These are phyloP conservation scores for Alectoris magna DNA, from an alignment of 2,797 vertebrate genomes.

Conservation along the genomic window DNA sequence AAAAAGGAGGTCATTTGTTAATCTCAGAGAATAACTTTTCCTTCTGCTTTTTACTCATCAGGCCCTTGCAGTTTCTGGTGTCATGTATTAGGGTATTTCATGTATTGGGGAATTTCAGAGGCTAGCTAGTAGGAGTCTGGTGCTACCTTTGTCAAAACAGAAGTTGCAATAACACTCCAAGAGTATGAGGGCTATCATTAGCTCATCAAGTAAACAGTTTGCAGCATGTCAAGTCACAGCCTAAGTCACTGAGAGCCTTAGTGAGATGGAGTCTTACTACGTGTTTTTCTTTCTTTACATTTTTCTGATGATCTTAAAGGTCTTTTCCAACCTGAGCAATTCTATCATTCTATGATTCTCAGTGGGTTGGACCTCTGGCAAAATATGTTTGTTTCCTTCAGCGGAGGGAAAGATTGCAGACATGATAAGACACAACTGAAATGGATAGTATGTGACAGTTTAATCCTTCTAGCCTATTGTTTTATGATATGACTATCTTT, in stretches of 20 bases:
- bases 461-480: conserved; percentile 29
- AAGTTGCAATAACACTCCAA: neutral
- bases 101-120: neutral
- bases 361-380: neutral
- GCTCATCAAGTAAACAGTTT: neutral
- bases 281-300: neutral
- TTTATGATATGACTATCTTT: conserved; percentile 56
- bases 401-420: neutral
- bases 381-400: neutral
- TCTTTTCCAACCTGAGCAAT: too few species aligned
- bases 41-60: neutral
- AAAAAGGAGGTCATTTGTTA: neutral
- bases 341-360: neutral
- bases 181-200: neutral
- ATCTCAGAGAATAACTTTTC: neutral
- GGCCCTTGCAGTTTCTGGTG: neutral
- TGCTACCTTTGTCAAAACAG: neutral
- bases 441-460: neutral
- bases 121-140: neutral
- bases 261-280: neutral
- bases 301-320: neutral
- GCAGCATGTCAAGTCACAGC: neutral
- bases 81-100: too few species aligned
- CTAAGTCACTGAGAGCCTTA: neutral
- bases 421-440: neutral